A percentile compares a stretch with the other conserved stretches of the same genome.
These are phyloP conservation scores for Palythoa grandis DNA, from an alignment of 92 coral and sea anemone species.

Conservation along the genomic window DNA sequence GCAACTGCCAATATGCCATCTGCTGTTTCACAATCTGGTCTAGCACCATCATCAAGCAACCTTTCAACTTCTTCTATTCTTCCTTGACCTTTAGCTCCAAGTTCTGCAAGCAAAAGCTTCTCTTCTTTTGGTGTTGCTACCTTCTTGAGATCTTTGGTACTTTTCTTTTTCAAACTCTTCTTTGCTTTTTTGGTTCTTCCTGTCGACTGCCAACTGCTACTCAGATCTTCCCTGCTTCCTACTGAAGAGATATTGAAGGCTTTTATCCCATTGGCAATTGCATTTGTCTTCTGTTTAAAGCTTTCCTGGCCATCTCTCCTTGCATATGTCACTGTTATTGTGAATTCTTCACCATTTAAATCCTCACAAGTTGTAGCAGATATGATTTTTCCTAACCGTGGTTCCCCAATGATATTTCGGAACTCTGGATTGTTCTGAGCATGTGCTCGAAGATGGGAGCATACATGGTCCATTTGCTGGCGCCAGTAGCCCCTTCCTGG, in stretches of 20 bases:
- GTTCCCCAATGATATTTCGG: slow-evolving; percentile 92
- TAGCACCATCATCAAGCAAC: slow-evolving; percentile 87
- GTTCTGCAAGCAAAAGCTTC: slow-evolving; percentile 77
- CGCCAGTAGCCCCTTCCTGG: slow-evolving; percentile 99
- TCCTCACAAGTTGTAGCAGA: slow-evolving; percentile 96
- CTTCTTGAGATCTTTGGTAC: slow-evolving; percentile 57
- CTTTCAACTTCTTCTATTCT: slow-evolving; percentile 90
- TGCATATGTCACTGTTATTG: slow-evolving; percentile 88
- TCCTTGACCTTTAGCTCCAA: slow-evolving; percentile 91
- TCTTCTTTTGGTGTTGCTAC: slow-evolving; percentile 69
- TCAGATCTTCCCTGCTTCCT: slow-evolving; percentile 66
- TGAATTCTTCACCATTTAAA: slow-evolving; percentile 90
- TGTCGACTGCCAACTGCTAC: slow-evolving; percentile 54
- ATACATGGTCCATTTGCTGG: slow-evolving; percentile 98
- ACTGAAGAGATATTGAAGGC: slow-evolving; percentile 49
- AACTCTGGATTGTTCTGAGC: slow-evolving; percentile 96
- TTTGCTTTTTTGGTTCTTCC: slow-evolving; percentile 60
- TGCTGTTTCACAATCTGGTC: slow-evolving; percentile 73
- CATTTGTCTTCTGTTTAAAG: slow-evolving; percentile 79
- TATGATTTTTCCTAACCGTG: slow-evolving; percentile 92
- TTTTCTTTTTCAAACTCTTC: slow-evolving; percentile 58
- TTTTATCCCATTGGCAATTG: slow-evolving; percentile 70
- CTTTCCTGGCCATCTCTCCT: slow-evolving; percentile 79
- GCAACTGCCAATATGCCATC: slow-evolving; percentile 79
- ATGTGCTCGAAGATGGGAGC: slow-evolving; percentile 96